Base-by-base conservation (phyloP, 1,140 invertebrate genomes). In the Pseudomyrmex pallidus region DNA sequence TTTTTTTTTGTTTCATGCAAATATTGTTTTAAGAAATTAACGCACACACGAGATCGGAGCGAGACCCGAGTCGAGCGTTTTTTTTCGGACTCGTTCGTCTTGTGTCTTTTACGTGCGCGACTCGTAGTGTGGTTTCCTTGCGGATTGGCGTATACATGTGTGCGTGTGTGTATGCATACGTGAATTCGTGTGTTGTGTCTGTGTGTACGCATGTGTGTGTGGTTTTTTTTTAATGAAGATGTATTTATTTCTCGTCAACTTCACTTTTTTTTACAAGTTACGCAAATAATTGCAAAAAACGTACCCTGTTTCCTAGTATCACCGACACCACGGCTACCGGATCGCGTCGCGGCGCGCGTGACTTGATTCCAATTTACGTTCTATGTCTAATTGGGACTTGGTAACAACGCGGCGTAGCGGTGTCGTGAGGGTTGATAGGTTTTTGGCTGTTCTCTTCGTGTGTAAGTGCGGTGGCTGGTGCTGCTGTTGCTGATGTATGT, bases 231-330 rank as follows among this genome's bases (percentile, higher is more conserved):
- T 62, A 48, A 10, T 78, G 74, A 77, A 83, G 17, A 70, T 84
- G 76, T 80, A 25, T 74, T 90, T 86, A 67, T 85, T 84, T 87
- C 86, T 89, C 74, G 73, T 82, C 87, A 88, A 76, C 62, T 74
- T 78, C 66, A 74, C 44, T 74, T 61, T 89, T 35, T 85, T 91
- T 91, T 92, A 92, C 90, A 92, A 87, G 84, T 91, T 91, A 92
- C 89, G 91, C 93, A 94, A 94, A 92, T 92, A 93, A 93, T 92
- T 93, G 92, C 91, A 94, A 94, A 92, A 92, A 94, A 94, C 92
- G 92, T 94, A 94, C 93, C 93, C 93, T 94, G 93, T 94, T 94
- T 93, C 93, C 93, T 93, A 92, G 90, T 93, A 91, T 92, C 91
- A 93, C 91, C 89, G 90, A 91, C 90, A 91, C 87, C 89, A 84